A percentile compares a stretch with the other conserved stretches of the same genome.
These are phyloP conservation scores for Apteryx mantelli DNA, from an alignment of 2,113 vertebrate species.

Conservation along the genomic window DNA sequence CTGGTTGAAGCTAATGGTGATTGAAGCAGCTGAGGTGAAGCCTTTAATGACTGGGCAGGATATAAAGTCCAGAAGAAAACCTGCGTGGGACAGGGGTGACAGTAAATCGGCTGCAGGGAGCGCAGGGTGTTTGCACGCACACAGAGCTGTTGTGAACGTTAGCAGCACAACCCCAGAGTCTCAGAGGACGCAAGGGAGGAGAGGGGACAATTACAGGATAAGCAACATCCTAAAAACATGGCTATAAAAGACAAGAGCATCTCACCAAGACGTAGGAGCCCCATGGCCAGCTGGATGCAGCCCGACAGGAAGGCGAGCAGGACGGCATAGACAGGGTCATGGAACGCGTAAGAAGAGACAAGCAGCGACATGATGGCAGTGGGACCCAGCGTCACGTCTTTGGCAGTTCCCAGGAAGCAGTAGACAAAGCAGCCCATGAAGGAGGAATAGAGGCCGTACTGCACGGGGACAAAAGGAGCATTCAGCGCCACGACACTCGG, in stretches of 20 bases:
- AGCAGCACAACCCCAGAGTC: neutral
- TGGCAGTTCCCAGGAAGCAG: conserved; percentile 92
- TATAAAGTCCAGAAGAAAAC: conserved; percentile 94
- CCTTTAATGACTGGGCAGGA: conserved; percentile 95
- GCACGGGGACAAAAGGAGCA: neutral
- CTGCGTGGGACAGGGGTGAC: conserved; percentile 55
- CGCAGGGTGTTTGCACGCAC: neutral
- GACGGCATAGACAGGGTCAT: conserved; percentile 81
- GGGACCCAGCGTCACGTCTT: conserved; percentile 94
- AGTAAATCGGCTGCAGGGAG: neutral
- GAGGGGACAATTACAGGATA: neutral
- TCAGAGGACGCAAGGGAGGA: rapidly evolving
- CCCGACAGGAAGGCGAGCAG: conserved; percentile 91
- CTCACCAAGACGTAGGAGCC: conserved; percentile 89
- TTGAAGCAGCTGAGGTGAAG: conserved; percentile 91
- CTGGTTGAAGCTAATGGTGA: conserved; percentile 93
- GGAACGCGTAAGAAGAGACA: conserved; percentile 85
- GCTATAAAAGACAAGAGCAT: rapidly evolving
- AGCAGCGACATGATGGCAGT: conserved; percentile 98
- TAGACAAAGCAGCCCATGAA: conserved; percentile 96
- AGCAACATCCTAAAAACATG: neutral
- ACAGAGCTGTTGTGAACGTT: neutral
- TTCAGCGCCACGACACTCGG: neutral
- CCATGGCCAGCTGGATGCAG: conserved; percentile 88
- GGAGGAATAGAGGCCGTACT: conserved; percentile 95